Evolutionary conservation across 2,888 invertebrate species (phyloP), one percentile per base, ranked within the genome.

Genomic region (Hirtodrosophila confusa): DNA sequence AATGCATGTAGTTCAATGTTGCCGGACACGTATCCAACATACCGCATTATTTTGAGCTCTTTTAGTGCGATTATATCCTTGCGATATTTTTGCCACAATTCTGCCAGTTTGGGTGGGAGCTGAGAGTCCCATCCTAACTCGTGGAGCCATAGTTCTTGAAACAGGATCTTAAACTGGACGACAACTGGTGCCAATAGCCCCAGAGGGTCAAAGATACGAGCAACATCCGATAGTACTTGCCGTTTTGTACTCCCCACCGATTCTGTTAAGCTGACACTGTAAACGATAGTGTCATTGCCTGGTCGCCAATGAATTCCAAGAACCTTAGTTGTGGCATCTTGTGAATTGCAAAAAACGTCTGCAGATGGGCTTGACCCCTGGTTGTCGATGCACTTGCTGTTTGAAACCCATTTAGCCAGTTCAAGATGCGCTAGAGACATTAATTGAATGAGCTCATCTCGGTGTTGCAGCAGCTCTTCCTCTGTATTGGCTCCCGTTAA

Each of bases 241-340:
- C 27, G 8, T 24, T 49, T 27, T 17, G 17, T 17, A 17, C 17
- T 17, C 17, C 17, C 17, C 17, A 17, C 17, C 17, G n/a, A n/a
- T n/a, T n/a, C n/a, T n/a, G n/a, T n/a, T n/a, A n/a, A n/a, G n/a
- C n/a, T n/a, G n/a, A n/a, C n/a, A n/a, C n/a, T n/a, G n/a, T n/a
- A n/a, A n/a, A n/a, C n/a, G n/a, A n/a, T n/a, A n/a, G n/a, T n/a
- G n/a, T n/a, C 17, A 17, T 17, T 17, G 17, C 17, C 17, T 17
- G 45, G 45, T 45, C 31, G 45, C 45, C 45, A 45, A 12, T 45
- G 31, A 10, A 45, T 45, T 17, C 31, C 45, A 45, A 45, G 45
- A 29, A 45, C 33, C 45, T 47, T 47, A 8, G 9, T 17, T 31
- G 33, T 47, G 7, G 9, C 1, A 6, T 47, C 9, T 1, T 23